Evolutionary conservation across 2,113 vertebrate species (phyloP).

Genomic region (Hypomesus transpacificus): DNA sequence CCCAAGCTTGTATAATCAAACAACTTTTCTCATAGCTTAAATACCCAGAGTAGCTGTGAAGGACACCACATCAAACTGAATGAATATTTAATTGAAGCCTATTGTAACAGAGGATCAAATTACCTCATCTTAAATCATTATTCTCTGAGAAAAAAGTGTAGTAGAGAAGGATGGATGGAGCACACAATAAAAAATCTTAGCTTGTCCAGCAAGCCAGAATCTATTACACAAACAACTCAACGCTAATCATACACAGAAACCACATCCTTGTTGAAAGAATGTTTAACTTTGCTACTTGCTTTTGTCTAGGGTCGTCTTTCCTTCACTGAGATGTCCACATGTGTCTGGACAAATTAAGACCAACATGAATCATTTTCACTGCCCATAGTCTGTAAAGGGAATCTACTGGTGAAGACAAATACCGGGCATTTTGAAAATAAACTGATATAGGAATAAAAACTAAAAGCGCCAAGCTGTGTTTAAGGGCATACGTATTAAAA

Average conservation of each 20-base stretch:
- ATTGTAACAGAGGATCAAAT: constrained; percentile 78
- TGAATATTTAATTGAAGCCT: constrained; percentile 78
- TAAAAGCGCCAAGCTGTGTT: no score
- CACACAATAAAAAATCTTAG: constrained; percentile 62
- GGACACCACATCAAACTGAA: constrained; percentile 73
- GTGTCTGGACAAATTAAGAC: constrained; percentile 28
- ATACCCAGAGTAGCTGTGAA: constrained; percentile 67
- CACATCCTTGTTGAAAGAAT: constrained; percentile 48
- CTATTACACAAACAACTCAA: constrained; percentile 58
- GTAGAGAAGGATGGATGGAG: constrained; percentile 56
- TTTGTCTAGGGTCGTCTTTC: constrained; percentile 45
- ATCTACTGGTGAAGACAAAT: not conserved
- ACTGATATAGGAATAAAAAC: no score
- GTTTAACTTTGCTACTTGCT: constrained; percentile 60
- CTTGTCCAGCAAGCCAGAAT: constrained; percentile 61
- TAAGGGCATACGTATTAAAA: not conserved
- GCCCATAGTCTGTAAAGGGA: not conserved
- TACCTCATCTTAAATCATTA: constrained; percentile 78
- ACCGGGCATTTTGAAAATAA: not conserved
- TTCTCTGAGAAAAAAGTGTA: constrained; percentile 72
- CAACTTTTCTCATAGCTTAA: constrained; percentile 70
- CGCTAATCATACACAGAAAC: constrained; percentile 50
- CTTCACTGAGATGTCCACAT: constrained; percentile 31
- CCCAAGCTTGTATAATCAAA: constrained; percentile 67
- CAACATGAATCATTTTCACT: constrained; percentile 23